Conservation (phyloP, 2,113 vertebrate species). For the Myiozetetes cayanensis region DNA sequence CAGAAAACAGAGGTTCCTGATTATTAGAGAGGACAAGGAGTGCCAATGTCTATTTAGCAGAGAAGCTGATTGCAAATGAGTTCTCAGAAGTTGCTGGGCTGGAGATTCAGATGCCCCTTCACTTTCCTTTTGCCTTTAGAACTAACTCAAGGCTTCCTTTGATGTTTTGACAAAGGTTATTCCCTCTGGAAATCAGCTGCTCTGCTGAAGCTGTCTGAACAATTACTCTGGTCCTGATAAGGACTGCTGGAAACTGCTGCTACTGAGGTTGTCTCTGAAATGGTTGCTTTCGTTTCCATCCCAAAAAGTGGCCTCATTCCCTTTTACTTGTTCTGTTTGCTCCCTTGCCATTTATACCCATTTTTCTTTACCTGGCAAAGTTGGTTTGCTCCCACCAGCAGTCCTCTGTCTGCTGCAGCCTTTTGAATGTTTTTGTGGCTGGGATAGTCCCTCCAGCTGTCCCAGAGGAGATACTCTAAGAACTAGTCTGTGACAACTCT, state of each 20-base stretch:
- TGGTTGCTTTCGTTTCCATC: neutral
- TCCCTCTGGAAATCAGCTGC: neutral
- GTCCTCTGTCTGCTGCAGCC: neutral
- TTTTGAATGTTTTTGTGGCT: neutral
- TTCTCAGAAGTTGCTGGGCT: neutral
- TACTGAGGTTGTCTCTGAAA: neutral
- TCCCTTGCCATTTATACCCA: neutral
- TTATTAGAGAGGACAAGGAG: neutral
- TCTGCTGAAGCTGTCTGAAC: neutral
- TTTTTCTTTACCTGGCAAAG: neutral
- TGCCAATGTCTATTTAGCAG: neutral
- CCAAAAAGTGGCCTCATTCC: rapidly evolving
- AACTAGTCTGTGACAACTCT: neutral
- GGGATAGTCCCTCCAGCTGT: neutral
- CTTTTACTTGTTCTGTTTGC: neutral
- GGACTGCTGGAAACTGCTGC: neutral
- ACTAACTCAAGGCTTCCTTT: neutral
- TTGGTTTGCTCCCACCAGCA: neutral
- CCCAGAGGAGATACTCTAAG: neutral
- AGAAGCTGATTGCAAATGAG: neutral
- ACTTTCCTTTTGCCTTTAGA: neutral
- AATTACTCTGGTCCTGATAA: neutral
- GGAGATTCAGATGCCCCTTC: neutral
- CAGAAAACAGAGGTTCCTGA: neutral
- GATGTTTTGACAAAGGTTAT: neutral